Conservation (phyloP, 1,140 invertebrate species). For the Thaumetopoea pityocampa region DNA sequence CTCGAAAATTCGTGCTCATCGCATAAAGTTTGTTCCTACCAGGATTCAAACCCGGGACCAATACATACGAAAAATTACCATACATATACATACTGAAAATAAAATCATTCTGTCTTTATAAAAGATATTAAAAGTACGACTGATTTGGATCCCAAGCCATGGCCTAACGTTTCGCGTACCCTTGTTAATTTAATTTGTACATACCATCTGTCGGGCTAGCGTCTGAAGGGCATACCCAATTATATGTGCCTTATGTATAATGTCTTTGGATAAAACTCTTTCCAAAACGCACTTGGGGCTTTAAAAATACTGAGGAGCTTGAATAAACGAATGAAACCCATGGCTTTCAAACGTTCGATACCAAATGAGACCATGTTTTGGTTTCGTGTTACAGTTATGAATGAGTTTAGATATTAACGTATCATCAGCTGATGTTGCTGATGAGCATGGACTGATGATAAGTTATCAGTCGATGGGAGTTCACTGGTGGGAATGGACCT, state of each 20-base stretch:
- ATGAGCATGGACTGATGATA: no score
- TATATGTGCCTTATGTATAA: conserved; percentile 25
- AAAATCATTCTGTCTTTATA: background rate
- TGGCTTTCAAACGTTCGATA: conserved; percentile 1
- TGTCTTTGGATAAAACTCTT: conserved; percentile 19
- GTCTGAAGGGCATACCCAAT: conserved; percentile 29
- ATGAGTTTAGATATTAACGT: conserved; percentile 1
- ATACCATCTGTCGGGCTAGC: conserved; percentile 38
- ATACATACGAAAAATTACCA: background rate
- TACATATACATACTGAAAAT: background rate
- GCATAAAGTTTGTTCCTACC: no score
- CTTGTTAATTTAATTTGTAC: conserved; percentile 55
- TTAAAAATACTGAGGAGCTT: conserved; percentile 6
- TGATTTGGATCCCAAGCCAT: conserved; percentile 30
- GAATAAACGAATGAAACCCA: conserved; percentile 3
- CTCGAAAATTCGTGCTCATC: no score
- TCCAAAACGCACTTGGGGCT: conserved; percentile 14
- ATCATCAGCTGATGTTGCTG: no score
- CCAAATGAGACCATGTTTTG: no score
- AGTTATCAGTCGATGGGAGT: no score
- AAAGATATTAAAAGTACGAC: conserved; percentile 8
- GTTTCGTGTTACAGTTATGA: no score
- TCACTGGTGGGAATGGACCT: no score
- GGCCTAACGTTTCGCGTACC: conserved; percentile 26
- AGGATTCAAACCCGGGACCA: no score